Percentiles rank a stretch among this genome's conserved stretches.
Evolutionary conservation across 2,888 invertebrate species (phyloP).

Genomic region (Agrochola macilenta): DNA sequence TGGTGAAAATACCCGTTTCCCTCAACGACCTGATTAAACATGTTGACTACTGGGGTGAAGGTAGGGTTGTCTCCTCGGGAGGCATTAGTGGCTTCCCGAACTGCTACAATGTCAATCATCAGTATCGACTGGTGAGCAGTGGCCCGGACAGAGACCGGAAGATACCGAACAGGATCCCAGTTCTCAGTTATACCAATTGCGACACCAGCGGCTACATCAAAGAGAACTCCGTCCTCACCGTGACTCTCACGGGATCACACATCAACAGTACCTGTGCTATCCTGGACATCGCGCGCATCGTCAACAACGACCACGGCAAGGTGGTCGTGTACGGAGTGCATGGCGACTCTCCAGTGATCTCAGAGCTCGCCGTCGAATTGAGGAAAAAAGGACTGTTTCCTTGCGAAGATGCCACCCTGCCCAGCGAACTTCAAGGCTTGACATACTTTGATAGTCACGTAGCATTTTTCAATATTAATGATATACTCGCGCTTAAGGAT

Average conservation of each 20-base stretch:
- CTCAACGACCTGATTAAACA: conserved; percentile 61
- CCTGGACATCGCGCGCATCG: conserved; percentile 71
- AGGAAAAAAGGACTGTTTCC: conserved; percentile 53
- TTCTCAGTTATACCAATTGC: conserved; percentile 67
- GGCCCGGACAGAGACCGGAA: conserved; percentile 69
- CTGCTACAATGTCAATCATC: conserved; percentile 68
- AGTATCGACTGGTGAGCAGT: conserved; percentile 69
- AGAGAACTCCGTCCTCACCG: conserved; percentile 68
- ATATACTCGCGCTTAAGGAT: conserved; percentile 48
- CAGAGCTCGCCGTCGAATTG: conserved; percentile 62
- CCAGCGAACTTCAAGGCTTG: conserved; percentile 60
- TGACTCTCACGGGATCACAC: conserved; percentile 70
- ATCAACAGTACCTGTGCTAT: conserved; percentile 68
- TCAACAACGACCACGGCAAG: conserved; percentile 65
- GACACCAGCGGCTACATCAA: conserved; percentile 71
- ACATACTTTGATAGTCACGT: conserved; percentile 64
- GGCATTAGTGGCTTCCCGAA: conserved; percentile 38
- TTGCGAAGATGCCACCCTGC: conserved; percentile 61
- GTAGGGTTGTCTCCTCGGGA: conserved; percentile 54
- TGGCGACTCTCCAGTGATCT: conserved; percentile 53
- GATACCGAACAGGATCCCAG: conserved; percentile 75
- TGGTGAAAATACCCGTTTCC: conserved; percentile 68
- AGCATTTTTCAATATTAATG: conserved; percentile 61
- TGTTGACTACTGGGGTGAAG: conserved; percentile 78
- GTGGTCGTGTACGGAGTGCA: conserved; percentile 67